A percentile compares a stretch with the other conserved stretches of the same genome.
These are phyloP conservation scores for Scaptomyza montana DNA, from an alignment of 1,140 invertebrate species.

Conservation along the genomic window DNA sequence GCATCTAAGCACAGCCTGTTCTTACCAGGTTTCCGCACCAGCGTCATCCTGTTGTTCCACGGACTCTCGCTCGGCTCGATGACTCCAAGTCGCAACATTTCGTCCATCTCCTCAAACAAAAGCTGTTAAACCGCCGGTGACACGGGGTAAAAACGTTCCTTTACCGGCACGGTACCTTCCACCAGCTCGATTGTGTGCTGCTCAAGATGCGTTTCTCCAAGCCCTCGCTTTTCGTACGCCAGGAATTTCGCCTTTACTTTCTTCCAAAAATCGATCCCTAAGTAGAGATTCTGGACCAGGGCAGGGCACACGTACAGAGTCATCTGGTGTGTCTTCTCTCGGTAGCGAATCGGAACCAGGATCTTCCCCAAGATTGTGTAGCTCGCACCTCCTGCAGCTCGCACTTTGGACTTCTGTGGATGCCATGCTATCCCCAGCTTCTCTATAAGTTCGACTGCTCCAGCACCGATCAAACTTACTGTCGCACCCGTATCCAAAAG, in stretches of 20 bases:
- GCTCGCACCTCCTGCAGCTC: too few relatives aligned
- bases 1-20: slow-evolving; percentile 2
- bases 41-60: neutral
- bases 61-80: neutral
- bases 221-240: neutral
- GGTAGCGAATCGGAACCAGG: neutral
- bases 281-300: neutral
- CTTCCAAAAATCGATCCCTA: neutral
- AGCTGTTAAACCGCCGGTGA: neutral
- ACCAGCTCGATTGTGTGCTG: neutral
- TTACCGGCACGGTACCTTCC: neutral
- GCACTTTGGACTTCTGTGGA: too few relatives aligned
- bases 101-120: neutral
- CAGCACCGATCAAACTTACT: too few relatives aligned
- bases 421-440: too few relatives aligned
- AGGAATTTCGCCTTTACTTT: neutral
- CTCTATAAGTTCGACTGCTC: too few relatives aligned
- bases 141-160: slow-evolving; percentile 2
- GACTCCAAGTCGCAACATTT: neutral
- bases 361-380: neutral
- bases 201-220: neutral
- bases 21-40: slow-evolving; percentile 8
- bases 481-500: too few relatives aligned
- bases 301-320: neutral
- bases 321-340: neutral